Evolutionary conservation across 2,113 vertebrate genomes (phyloP).

Genomic region (Apteryx owenii): DNA sequence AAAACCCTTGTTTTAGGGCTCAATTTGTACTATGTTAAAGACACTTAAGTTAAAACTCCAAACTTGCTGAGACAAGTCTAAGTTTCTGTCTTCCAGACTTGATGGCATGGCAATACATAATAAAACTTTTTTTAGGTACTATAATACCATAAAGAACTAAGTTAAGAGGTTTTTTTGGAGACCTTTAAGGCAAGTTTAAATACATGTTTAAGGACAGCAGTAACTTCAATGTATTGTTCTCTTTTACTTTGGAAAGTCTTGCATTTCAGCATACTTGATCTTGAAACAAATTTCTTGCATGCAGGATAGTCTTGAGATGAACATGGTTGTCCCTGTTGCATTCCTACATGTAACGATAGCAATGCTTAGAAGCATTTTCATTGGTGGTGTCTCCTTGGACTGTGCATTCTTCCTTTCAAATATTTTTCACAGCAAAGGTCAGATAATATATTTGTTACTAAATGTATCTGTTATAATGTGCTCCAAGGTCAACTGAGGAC

Average conservation of each 20-base stretch:
- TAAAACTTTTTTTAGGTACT: not conserved
- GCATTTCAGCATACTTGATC: not conserved
- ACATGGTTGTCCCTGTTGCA: not conserved
- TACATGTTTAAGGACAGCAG: not conserved
- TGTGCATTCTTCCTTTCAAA: not conserved
- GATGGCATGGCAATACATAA: not conserved
- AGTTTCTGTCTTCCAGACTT: not conserved
- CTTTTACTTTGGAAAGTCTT: not conserved
- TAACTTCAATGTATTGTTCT: not conserved
- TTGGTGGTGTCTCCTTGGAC: fast-evolving
- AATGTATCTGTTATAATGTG: fast-evolving
- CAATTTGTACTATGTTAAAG: not conserved
- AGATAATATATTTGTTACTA: not conserved
- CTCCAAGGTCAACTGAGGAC: not conserved
- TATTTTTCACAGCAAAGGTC: not conserved
- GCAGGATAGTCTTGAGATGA: not conserved
- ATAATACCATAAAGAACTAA: not conserved
- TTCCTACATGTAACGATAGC: not conserved
- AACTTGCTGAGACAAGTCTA: not conserved
- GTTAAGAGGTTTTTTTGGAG: not conserved
- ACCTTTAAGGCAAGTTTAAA: not conserved
- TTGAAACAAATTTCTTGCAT: not conserved
- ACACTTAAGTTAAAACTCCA: not conserved
- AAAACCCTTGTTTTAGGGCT: not conserved
- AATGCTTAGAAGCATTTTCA: not conserved